Conservation (phyloP, 2,797 vertebrate genomes). For the Macrochelys suwanniensis region DNA sequence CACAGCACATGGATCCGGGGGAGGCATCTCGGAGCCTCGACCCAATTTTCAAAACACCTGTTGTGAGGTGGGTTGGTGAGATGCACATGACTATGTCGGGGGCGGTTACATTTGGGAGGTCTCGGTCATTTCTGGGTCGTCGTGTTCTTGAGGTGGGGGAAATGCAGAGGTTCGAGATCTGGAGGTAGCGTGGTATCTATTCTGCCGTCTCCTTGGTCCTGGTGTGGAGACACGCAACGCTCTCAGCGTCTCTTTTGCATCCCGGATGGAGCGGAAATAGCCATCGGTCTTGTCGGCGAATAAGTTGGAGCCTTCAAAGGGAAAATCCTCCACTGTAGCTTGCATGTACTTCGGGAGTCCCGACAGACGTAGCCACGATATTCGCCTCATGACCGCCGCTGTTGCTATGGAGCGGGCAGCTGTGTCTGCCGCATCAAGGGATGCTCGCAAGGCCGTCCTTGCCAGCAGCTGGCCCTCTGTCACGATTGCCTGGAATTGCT, state of each 20-base stretch:
- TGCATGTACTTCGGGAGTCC: background rate
- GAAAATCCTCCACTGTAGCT: background rate
- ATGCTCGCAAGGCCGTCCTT: background rate
- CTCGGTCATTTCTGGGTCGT: background rate
- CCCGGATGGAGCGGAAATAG: background rate
- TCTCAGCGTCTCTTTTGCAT: background rate
- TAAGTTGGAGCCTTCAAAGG: background rate
- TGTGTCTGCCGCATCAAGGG: background rate
- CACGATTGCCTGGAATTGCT: background rate
- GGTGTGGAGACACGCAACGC: background rate
- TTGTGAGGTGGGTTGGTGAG: background rate
- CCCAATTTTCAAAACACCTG: background rate
- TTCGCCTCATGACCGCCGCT: constrained; percentile 70
- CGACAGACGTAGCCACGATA: background rate
- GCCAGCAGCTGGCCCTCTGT: background rate
- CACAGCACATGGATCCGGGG: background rate
- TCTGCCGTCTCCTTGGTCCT: background rate
- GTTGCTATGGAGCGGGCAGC: background rate
- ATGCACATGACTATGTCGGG: background rate
- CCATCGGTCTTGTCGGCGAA: background rate
- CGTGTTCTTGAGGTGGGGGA: background rate
- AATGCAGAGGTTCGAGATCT: background rate
- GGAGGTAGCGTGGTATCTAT: background rate
- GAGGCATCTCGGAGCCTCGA: background rate
- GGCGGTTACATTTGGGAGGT: background rate